Percentiles rank a stretch among this genome's conserved stretches.
Conservation (phyloP, 2,797 vertebrate genomes). For the Antennarius maculatus region DNA sequence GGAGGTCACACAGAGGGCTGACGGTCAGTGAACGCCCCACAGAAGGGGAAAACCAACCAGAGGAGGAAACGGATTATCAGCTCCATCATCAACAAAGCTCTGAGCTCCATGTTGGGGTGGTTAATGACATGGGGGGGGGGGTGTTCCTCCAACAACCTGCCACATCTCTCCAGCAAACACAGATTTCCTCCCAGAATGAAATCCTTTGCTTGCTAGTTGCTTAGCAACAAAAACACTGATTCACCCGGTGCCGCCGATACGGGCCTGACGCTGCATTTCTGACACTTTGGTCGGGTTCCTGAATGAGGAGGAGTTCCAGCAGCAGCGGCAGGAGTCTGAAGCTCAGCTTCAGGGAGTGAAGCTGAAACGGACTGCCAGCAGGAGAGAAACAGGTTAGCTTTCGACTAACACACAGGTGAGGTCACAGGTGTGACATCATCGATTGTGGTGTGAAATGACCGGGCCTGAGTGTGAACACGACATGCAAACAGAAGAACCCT, state of each 20-base stretch:
- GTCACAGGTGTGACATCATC: no score
- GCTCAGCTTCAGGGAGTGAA: no score
- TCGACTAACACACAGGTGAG: no score
- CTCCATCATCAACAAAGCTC: constrained; percentile 60
- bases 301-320: constrained; percentile 44
- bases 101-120: constrained; percentile 59
- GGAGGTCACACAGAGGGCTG: constrained; percentile 20
- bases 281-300: constrained; percentile 61
- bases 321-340: constrained; percentile 15
- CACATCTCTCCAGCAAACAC: constrained; percentile 75
- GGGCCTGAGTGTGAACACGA: no score
- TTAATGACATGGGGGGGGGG: constrained; percentile 64
- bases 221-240: constrained; percentile 80
- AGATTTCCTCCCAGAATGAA: constrained; percentile 77
- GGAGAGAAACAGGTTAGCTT: no score
- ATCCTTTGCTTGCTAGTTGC: constrained; percentile 81
- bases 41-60: constrained; percentile 27
- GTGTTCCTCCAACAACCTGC: constrained; percentile 68
- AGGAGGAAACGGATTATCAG: constrained; percentile 65
- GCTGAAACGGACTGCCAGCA: no score
- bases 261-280: constrained; percentile 76
- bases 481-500: no score
- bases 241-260: constrained; percentile 73
- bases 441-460: no score
- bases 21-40: constrained; percentile 31